Base-by-base conservation (phyloP, 2,888 invertebrate species). In the Magallana nippona region DNA sequence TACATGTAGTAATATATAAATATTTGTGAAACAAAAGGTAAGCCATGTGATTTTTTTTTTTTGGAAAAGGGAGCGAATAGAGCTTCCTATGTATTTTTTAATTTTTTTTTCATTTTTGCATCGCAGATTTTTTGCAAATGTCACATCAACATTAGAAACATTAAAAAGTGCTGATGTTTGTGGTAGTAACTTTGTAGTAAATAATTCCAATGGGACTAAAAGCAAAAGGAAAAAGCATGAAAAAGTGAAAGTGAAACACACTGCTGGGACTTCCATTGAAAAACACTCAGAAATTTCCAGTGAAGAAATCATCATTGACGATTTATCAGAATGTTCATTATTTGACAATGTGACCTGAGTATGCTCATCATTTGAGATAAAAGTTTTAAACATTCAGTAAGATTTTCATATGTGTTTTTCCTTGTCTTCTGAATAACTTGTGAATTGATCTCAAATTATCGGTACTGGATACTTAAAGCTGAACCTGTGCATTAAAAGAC, bases 341-440 rank as follows among this genome's bases (percentile, higher is more conserved):
- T 82, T 82, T 82, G 78, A 78, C 19, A n/a, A 60, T 78, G 78
- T 82, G n/a, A 82, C 82, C 1, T 82, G 44, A 78, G n/a, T 44
- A 0, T 44, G 44, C 8, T 44, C 44, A 44, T 44, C 44, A 8
- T 44, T 44, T 44, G 44, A 44, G 8, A 44, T 44, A 44, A 8
- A 44, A 8, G 44, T 44, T 44, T 44, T 44, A 44, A 5, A 44
- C 44, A 44, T 44, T 44, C 27, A 27, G 27, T 2, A n/a, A n/a
- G n/a, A n/a, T n/a, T n/a, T n/a, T n/a, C n/a, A n/a, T n/a, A n/a
- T 27, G 27, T 27, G 27, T 27, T 27, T 27, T 27, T 27, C 2
- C 27, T 27, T 44, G 44, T 8, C 44, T 44, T 44, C 8, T 44
- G 3, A 44, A 44, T 44, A 8, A 44, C 44, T 0, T 3, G 8